These are phyloP conservation scores for Hemibagrus guttatus DNA, from an alignment of 2,797 vertebrate genomes.

Conservation along the genomic window DNA sequence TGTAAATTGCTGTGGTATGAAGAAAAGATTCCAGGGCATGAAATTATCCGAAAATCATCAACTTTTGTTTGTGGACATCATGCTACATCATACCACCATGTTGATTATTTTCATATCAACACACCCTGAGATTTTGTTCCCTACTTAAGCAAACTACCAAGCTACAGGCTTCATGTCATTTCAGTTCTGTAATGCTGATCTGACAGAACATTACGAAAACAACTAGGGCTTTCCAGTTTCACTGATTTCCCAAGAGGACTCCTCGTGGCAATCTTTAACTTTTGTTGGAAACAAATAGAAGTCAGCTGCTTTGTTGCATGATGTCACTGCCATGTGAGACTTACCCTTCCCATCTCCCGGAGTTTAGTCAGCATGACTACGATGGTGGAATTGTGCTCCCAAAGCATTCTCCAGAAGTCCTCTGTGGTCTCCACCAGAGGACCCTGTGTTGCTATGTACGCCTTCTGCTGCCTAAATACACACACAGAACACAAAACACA, in stretches of 20 bases:
- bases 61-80: not conserved
- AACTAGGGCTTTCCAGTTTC: not conserved
- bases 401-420: slow-evolving; percentile 99
- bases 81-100: not conserved
- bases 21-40: not conserved
- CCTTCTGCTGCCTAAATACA: slow-evolving; percentile 88
- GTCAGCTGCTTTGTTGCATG: not conserved
- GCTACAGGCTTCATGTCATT: not conserved
- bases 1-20: not conserved
- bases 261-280: not conserved
- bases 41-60: not conserved
- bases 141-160: not conserved
- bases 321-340: slow-evolving; percentile 52
- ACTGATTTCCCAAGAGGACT: not conserved
- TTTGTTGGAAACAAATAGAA: slow-evolving; percentile 9
- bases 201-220: not conserved
- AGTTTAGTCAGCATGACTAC: slow-evolving; percentile 98
- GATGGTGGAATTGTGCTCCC: slow-evolving; percentile 98
- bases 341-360: slow-evolving; percentile 93
- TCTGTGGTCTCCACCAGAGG: slow-evolving; percentile 93
- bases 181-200: not conserved
- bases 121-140: not conserved
- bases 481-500: slow-evolving; percentile 37
- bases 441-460: slow-evolving; percentile 95
- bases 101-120: not conserved